Percentiles rank a stretch among this genome's conserved stretches.
These are phyloP conservation scores for Orthonychiurus folsomi DNA, from an alignment of 2,888 invertebrate species.

Conservation along the genomic window DNA sequence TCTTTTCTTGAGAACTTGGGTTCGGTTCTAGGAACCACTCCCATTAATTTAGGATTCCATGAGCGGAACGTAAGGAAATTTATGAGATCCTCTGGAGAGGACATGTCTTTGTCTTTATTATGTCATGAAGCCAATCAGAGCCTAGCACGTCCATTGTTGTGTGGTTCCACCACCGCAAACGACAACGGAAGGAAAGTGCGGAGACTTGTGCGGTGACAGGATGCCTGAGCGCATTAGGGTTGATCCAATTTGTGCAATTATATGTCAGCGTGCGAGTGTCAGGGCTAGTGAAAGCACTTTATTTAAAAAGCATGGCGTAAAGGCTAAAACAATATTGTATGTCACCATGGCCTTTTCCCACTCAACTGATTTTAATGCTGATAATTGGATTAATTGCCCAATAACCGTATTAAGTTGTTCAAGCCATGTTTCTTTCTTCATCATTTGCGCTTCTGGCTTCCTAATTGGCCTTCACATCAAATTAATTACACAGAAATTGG, in stretches of 20 bases:
- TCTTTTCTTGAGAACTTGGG: too few species aligned
- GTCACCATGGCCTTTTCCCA: too few species aligned
- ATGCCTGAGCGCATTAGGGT: background rate
- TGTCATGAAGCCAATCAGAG: background rate
- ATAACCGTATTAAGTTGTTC: background rate
- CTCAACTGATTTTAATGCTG: background rate
- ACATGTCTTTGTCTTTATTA: background rate
- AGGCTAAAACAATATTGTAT: background rate
- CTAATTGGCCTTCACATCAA: background rate
- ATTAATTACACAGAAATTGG: too few species aligned
- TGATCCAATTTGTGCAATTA: background rate
- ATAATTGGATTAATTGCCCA: background rate
- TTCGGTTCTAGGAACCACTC: too few species aligned
- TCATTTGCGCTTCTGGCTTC: background rate
- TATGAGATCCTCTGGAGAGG: background rate
- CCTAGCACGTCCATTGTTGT: too few species aligned
- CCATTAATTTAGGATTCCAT: background rate
- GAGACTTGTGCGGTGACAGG: too few species aligned
- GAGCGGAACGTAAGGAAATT: background rate
- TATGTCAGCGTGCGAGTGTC: background rate
- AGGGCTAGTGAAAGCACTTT: background rate
- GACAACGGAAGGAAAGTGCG: too few species aligned
- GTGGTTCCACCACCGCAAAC: too few species aligned
- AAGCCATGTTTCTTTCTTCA: background rate
- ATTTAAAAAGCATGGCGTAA: background rate